Conservation (phyloP, 2,888 invertebrate genomes). For the Camponotus fellah region DNA sequence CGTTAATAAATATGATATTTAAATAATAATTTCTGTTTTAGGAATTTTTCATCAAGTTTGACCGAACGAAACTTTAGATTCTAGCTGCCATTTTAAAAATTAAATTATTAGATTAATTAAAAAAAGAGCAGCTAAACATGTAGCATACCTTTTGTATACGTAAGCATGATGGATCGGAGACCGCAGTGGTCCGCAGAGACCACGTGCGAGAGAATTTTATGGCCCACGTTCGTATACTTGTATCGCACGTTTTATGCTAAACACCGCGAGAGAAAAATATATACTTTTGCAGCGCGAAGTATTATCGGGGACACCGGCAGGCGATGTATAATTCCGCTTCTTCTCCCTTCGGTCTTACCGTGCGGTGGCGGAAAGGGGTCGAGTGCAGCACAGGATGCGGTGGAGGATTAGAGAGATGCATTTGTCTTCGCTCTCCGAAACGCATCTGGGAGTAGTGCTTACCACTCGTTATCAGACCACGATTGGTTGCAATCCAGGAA, state of each 20-base stretch:
- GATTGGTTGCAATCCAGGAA: slow-evolving; percentile 55
- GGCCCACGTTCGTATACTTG: not conserved
- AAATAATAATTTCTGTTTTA: not conserved
- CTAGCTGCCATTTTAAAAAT: not conserved
- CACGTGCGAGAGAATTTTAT: slow-evolving; percentile 26
- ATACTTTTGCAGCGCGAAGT: slow-evolving; percentile 28
- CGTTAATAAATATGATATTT: not conserved
- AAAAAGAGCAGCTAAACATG: not conserved
- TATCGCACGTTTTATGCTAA: slow-evolving; percentile 30
- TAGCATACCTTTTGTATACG: not conserved
- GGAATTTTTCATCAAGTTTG: not conserved
- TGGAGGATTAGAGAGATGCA: slow-evolving; percentile 28
- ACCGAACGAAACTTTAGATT: not conserved
- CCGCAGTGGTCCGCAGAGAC: slow-evolving; percentile 4
- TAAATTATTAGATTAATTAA: slow-evolving; percentile 29
- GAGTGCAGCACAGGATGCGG: not conserved
- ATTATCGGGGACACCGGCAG: slow-evolving; percentile 9
- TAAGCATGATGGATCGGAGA: not conserved
- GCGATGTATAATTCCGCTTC: slow-evolving; percentile 26
- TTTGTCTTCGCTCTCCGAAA: slow-evolving; percentile 61
- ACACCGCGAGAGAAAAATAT: not conserved
- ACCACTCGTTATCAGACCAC: slow-evolving; percentile 57
- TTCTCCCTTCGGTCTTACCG: not conserved
- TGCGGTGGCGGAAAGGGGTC: not conserved
- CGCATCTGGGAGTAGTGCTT: slow-evolving; percentile 65